phyloP scores from a whole-genome alignment of 2,113 vertebrate genomes.

The Megatriorchis doriae region DNA sequence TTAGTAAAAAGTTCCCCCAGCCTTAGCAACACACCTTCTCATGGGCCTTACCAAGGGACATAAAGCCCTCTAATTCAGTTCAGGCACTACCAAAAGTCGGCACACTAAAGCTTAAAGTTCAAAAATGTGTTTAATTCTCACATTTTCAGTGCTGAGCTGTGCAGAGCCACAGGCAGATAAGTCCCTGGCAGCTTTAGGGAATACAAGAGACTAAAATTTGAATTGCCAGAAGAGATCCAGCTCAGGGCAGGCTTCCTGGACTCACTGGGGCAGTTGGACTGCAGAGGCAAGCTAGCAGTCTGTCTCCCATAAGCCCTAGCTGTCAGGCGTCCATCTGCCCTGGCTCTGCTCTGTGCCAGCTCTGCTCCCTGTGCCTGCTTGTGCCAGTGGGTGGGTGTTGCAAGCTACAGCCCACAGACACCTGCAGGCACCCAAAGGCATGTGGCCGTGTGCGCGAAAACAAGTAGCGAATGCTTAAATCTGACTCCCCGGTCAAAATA shows the following conservation, averaged over 20 bases:
- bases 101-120: background rate
- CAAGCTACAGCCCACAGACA: background rate
- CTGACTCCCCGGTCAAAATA: background rate
- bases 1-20: background rate
- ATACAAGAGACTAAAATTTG: background rate
- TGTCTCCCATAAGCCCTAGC: background rate
- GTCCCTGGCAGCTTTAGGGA: background rate
- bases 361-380: background rate
- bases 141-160: background rate
- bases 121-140: background rate
- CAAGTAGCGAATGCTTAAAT: fast-evolving
- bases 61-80: background rate
- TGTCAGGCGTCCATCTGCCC: background rate
- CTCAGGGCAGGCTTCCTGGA: background rate
- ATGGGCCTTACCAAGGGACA: background rate
- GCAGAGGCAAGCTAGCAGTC: background rate
- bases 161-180: background rate
- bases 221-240: background rate
- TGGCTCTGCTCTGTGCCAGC: background rate
- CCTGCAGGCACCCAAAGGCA: background rate
- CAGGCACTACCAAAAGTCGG: background rate
- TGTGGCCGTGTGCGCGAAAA: background rate
- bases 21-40: background rate
- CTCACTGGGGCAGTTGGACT: background rate
- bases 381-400: background rate